Evolutionary conservation across 2,888 invertebrate species (phyloP).

Genomic region (Vesta saturnalis): DNA sequence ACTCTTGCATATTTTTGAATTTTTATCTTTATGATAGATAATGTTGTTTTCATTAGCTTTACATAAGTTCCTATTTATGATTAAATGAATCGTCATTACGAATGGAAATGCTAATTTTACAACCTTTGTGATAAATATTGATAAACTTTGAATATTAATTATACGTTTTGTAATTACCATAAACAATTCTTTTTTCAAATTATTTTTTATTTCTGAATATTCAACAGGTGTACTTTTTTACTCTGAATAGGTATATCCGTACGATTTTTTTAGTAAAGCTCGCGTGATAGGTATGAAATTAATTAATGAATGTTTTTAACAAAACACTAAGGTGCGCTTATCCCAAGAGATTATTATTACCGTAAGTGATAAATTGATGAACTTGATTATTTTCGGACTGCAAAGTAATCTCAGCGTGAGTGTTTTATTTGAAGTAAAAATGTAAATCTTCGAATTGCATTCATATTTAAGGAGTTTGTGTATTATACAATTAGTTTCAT

Average conservation of each 20-base stretch:
- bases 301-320: constrained; percentile 35
- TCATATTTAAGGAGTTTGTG: no score
- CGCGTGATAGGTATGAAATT: constrained; percentile 30
- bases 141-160: neutral
- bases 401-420: neutral
- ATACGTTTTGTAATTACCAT: neutral
- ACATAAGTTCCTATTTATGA: no score
- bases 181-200: neutral
- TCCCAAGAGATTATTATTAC: constrained; percentile 27
- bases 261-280: constrained; percentile 18
- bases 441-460: no score
- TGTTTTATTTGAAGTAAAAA: no score
- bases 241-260: constrained; percentile 2
- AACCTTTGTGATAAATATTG: neutral
- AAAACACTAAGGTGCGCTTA: constrained; percentile 25
- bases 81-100: neutral
- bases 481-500: no score
- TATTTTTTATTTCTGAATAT: constrained; percentile 3
- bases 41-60: neutral
- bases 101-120: neutral
- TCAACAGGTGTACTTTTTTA: constrained; percentile 4
- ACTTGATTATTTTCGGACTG: constrained; percentile 6
- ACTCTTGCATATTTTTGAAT: no score
- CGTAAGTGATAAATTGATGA: constrained; percentile 23
- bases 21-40: no score